These are phyloP conservation scores for Lepidostoma basale DNA, from an alignment of 1,140 invertebrate species.

Conservation along the genomic window DNA sequence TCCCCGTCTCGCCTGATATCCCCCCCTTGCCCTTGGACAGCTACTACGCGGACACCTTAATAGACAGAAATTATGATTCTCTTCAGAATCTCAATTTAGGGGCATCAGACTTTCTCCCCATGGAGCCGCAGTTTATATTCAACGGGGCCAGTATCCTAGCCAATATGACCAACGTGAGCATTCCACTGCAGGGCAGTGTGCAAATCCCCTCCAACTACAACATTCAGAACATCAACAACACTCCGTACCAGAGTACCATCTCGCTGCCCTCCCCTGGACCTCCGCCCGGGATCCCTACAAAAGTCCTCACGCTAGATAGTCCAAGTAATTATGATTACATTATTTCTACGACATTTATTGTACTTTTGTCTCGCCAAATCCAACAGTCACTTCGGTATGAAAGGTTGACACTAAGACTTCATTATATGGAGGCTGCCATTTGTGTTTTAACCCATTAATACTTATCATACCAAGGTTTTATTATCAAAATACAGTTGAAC, in stretches of 20 bases:
- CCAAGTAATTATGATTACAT: slow-evolving; percentile 15
- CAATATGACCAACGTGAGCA: slow-evolving; percentile 36
- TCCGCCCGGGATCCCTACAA: slow-evolving; percentile 18
- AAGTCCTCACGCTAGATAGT: slow-evolving; percentile 36
- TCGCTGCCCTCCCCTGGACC: slow-evolving; percentile 6
- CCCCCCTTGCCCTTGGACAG: neutral
- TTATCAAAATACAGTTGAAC: too few relatives aligned
- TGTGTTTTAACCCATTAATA: too few relatives aligned
- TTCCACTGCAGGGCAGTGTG: slow-evolving; percentile 33
- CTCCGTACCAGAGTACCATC: slow-evolving; percentile 34
- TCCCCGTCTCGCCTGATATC: neutral
- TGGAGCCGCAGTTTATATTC: slow-evolving; percentile 32
- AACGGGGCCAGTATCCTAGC: slow-evolving; percentile 34
- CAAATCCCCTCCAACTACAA: slow-evolving; percentile 28
- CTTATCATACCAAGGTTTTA: too few relatives aligned
- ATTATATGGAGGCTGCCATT: too few relatives aligned
- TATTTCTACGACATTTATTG: too few relatives aligned
- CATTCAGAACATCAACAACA: slow-evolving; percentile 27
- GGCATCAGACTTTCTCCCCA: slow-evolving; percentile 8
- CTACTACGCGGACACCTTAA: neutral
- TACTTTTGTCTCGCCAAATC: too few relatives aligned
- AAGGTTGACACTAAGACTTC: too few relatives aligned
- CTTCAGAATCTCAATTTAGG: slow-evolving; percentile 31
- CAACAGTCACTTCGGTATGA: too few relatives aligned
- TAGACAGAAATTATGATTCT: slow-evolving; percentile 34